phyloP scores from a whole-genome alignment of 2,888 invertebrate genomes.

The Andrena chrysosceles region DNA sequence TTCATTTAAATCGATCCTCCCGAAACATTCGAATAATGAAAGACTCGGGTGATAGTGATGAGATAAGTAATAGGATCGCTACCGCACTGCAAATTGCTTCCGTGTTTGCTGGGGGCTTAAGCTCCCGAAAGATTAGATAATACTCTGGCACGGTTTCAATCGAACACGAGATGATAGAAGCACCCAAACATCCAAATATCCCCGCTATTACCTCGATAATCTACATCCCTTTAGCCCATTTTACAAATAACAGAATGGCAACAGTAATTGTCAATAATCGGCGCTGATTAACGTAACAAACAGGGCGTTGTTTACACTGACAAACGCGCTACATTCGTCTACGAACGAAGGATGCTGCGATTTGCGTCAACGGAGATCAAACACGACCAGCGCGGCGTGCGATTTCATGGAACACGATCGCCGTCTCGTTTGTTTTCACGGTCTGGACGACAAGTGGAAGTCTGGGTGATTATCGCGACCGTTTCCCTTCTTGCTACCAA shows the following conservation, averaged over 20 bases:
- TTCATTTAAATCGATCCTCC: neutral
- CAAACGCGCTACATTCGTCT: neutral
- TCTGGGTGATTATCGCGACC: slow-evolving; percentile 52
- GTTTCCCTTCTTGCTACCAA: slow-evolving; percentile 1
- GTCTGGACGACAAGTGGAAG: slow-evolving; percentile 66
- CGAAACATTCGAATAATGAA: neutral
- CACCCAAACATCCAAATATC: neutral
- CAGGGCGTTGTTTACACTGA: neutral
- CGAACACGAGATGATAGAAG: neutral
- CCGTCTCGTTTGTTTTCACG: slow-evolving; percentile 72
- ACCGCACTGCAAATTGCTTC: slow-evolving; percentile 26
- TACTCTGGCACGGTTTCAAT: neutral
- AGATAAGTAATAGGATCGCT: slow-evolving; percentile 28
- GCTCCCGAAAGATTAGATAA: slow-evolving; percentile 48
- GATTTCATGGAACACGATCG: slow-evolving; percentile 55
- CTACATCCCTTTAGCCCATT: neutral
- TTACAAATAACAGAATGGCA: neutral
- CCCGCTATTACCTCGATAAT: too few species aligned
- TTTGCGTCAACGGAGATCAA: slow-evolving; percentile 10
- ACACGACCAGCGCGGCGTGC: slow-evolving; percentile 42
- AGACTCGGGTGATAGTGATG: slow-evolving; percentile 9
- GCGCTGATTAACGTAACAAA: neutral
- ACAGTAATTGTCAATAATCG: neutral
- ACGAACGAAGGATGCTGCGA: slow-evolving; percentile 31
- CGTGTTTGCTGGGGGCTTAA: slow-evolving; percentile 46